Evolutionary conservation across 1,140 invertebrate genomes (phyloP).

Genomic region (Harlomillsia oculata): DNA sequence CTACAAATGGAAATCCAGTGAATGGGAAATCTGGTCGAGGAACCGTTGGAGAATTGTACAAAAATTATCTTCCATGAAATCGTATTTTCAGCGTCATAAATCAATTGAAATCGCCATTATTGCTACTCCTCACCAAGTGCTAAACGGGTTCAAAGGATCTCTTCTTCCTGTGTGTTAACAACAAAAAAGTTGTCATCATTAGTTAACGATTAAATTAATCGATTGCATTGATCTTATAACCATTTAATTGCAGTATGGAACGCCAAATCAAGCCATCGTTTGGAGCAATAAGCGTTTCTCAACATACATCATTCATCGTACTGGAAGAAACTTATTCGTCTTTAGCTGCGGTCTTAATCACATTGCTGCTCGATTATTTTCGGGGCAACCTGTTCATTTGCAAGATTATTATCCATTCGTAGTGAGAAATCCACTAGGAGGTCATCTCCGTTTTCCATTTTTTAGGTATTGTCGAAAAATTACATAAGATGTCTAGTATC

Average conservation of each 20-base stretch:
- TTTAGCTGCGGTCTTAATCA: conserved; percentile 11
- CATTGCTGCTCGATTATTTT: conserved; percentile 9
- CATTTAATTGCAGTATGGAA: conserved; percentile 14
- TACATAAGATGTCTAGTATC: no score
- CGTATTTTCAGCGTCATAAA: neutral
- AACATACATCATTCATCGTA: conserved; percentile 9
- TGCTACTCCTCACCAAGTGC: neutral
- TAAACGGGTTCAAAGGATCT: conserved; percentile 1
- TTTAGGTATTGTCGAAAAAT: conserved; percentile 3
- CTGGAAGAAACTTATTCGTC: conserved; percentile 10
- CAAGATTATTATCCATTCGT: conserved; percentile 17
- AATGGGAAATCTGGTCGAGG: conserved; percentile 7
- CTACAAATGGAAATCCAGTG: neutral
- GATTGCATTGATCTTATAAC: neutral
- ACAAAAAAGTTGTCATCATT: neutral
- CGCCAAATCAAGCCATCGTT: conserved; percentile 9
- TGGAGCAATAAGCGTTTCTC: conserved; percentile 10
- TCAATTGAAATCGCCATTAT: conserved; percentile 9
- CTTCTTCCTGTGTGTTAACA: conserved; percentile 9
- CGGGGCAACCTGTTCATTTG: conserved; percentile 2
- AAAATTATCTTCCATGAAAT: neutral
- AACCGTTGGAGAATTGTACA: neutral
- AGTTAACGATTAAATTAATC: neutral
- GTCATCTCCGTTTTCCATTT: conserved; percentile 5
- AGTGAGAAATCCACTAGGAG: conserved; percentile 15